Conservation (phyloP, 1,140 invertebrate genomes). For the Leptinotarsa lineolata region DNA sequence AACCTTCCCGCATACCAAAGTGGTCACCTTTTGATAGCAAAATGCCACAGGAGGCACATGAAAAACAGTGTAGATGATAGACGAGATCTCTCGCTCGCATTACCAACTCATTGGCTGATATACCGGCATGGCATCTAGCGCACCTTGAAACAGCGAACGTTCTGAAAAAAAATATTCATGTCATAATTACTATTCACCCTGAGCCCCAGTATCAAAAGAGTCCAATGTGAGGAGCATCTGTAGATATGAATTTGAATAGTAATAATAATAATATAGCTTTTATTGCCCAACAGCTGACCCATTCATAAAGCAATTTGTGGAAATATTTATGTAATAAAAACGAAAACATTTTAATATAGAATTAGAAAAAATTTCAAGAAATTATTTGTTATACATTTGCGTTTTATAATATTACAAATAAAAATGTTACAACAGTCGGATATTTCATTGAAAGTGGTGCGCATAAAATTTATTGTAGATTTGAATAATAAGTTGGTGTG, state of each 20-base stretch:
- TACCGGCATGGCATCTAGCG: conserved; percentile 79
- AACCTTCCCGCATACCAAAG: conserved; percentile 81
- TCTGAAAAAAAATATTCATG: conserved; percentile 58
- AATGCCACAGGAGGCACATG: conserved; percentile 81
- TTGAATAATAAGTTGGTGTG: too few species aligned
- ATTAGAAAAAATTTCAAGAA: too few species aligned
- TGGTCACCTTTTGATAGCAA: conserved; percentile 83
- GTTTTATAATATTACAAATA: too few species aligned
- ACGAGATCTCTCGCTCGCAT: conserved; percentile 88
- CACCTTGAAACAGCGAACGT: conserved; percentile 81
- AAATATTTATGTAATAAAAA: too few species aligned
- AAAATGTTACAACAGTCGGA: too few species aligned
- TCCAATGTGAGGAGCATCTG: background rate
- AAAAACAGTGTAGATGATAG: conserved; percentile 91
- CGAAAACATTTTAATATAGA: too few species aligned
- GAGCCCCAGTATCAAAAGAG: background rate
- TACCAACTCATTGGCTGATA: conserved; percentile 88
- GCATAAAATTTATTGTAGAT: too few species aligned
- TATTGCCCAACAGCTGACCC: too few species aligned
- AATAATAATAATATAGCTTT: too few species aligned
- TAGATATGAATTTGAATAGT: background rate
- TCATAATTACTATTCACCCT: background rate
- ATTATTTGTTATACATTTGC: too few species aligned
- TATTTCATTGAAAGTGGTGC: too few species aligned
- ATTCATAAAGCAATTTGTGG: too few species aligned